Evolutionary conservation across 2,113 vertebrate species (phyloP), one percentile per base, ranked within the genome.

Genomic region (Labeo catla): DNA sequence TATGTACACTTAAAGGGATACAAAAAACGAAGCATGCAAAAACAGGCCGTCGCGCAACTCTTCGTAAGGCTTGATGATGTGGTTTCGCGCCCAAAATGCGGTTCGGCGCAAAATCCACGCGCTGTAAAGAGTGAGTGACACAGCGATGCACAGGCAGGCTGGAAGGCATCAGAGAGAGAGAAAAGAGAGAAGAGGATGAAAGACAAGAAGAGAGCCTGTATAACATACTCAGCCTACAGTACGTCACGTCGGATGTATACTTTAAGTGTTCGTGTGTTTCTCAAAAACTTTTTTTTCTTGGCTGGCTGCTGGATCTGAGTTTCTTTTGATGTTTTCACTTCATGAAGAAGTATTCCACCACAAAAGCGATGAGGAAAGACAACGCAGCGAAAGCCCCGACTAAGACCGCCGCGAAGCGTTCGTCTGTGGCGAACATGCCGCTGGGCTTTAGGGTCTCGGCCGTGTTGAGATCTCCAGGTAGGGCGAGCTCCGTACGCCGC

Each of bases 281-380:
- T 68, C n/a, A 10, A 43, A 70, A 70, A 66, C 36, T 84, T 73
- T 73, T 61, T 10, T 70, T 76, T 81, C 73, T 76, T 83, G 52
- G 43, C 72, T 59, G 84, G 73, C 81, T 83, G 59, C 73, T 47
- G 28, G 13, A 54, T 52, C 49, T 52, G 19, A 8, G 36, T 45
- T 54, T 21, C 2, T 68, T 54, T 6, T 36, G 11, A 6, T 28
- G 8, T 47, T 92, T 91, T 96, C 97, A 99, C 96, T 99, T 99
- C 97, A 99, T 99, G 88, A 99, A 97, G 96, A 99, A 98, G 96
- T 98, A 98, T 87, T 99, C 97, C 90, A 99, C 93, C 94, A 99
- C 95, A 94, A 96, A 99, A 95, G 98, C 98, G 83, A 99, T 99
- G 88, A 99, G 90, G 92, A 99, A 95, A 65, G 98, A 99, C 87